Evolutionary conservation across 1,140 invertebrate genomes (phyloP), one percentile per base, ranked within the genome.

Genomic region (Cheumatopsyche charites): DNA sequence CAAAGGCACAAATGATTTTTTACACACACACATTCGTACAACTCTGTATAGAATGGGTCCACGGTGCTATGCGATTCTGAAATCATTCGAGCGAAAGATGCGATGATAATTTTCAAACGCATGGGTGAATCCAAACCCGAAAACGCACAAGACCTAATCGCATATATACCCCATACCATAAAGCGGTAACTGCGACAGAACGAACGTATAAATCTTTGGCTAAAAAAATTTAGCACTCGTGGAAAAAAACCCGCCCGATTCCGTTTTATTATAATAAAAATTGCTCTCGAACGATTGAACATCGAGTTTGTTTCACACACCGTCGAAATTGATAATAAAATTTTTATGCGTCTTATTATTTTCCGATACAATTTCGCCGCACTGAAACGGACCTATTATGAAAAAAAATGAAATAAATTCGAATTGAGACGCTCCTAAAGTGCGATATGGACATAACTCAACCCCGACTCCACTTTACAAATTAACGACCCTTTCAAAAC

Each of bases 41-140:
- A n/a, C n/a, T n/a, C 45, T 13, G 17, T 4, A 49, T 49, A 15
- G 5, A 15, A 15, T 49, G 5, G 13, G 45, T 49, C 17, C 13
- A 19, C 45, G 13, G 13, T n/a, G 13, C 17, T 15, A 42, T 42
- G 29, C 29, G 62, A 63, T 63, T 42, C 19, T 15, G 12, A 43
- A 43, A 43, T 41, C 41, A n/a, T n/a, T 41, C 62, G n/a, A 42
- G 62, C 17, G 62, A 21, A 63, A 63, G 62, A 63, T 63, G 62
- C 29, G 62, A 63, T 63, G 29, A 43, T 63, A 63, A 63, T 63
- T 63, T 63, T 63, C 21, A 23, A 63, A 41, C 62, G 62, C 62
- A 43, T 43, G 29, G 29, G 26, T 43, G 62, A 42, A 63, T 63
- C 55, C 55, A 17, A 42, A 63, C 36, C 29, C n/a, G 41, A 43